Evolutionary conservation across 2,113 vertebrate genomes (phyloP), one percentile per base, ranked within the genome.

Genomic region (Fregata magnificens): DNA sequence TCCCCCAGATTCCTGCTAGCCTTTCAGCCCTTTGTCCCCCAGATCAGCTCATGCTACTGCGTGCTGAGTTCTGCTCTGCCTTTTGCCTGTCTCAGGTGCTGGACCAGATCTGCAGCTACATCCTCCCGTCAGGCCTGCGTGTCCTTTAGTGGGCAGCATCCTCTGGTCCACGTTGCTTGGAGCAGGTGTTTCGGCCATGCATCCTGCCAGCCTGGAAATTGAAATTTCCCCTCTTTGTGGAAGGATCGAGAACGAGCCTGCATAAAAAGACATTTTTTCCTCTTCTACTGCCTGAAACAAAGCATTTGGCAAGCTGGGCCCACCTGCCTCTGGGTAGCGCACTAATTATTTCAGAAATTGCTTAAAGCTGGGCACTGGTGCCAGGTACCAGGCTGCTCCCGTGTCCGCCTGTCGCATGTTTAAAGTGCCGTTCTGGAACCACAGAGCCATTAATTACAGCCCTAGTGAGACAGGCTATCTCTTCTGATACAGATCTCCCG

Each of bases 371-470:
- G 20, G 34, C 34, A 59, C 22, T 16, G 58, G 58, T 59, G 13
- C 58, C 21, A 24, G 58, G 58, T 24, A 14, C 21, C 22, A 36
- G n/a, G 78, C 62, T 90, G 62, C 62, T 53, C 38, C 40, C 5
- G 2, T 13, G 38, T 9, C 28, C 9, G 1, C 55, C 38, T 32
- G 20, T 34, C 16, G 5, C 20, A 0, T 15, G 28, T 18, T 45
- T 59, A 21, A 44, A 45, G 42, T 44, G 44, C 26, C 47, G 25
- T 21, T 63, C 58, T 49, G 66, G 53, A 66, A n/a, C n/a, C n/a
- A n/a, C n/a, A n/a, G n/a, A 61, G 44, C 18, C 40, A 22, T 28
- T 42, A 92, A 61, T 92, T 50, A 47, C 25, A 74, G 69, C 11
- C n/a, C 61, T 5, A 2, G 8, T 5, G 42, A 32, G 50, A 49